Evolutionary conservation across 2,113 vertebrate species (phyloP), one percentile per base, ranked within the genome.

Genomic region (Podarcis cretensis): DNA sequence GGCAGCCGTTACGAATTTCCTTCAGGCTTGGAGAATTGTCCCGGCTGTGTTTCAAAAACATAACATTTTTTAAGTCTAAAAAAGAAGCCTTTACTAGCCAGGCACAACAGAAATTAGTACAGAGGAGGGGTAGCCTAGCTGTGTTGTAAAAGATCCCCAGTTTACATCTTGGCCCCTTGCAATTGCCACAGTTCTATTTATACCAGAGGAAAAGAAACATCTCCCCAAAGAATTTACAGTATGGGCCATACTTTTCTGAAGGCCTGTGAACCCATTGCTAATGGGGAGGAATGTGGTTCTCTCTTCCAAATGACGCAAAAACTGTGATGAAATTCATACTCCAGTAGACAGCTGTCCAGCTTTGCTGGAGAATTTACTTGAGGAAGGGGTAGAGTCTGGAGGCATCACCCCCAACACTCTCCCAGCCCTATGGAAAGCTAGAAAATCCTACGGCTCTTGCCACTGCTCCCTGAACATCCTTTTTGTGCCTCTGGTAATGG

Each of bases 21-120:
- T 99, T 99, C 95, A 99, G 97, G 95, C 99, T 99, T 6, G 99
- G 99, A 18, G 99, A 99, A 93, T 99, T 99, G 97, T 99, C 99
- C 4, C 98, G 98, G 68, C 99, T 99, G 93, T 0, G 54, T 92
- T 54, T 54, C 48, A 54, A 54, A 54, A 54, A 54, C 48, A 54
- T 54, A 43, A 43, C 1, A 8, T 54, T 54, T 54, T 54, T 54
- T 3, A 10, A 54, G 48, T 54, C 48, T 54, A 54, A 54, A 54
- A 54, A 54, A 54, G 48, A 89, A 84, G 0, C 37, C 73, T 88
- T 90, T 85, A 90, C 35, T 2, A 81, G 63, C 6, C 89, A 90
- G 43, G 89, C 88, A 79, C 3, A 90, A 35, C 65, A 88, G 81
- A 54, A 82, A 86, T 54, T 23, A 91, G 77, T 0, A 27, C 89